Conservation (phyloP, 2,797 vertebrate genomes). For the Gephyroberyx darwinii region DNA sequence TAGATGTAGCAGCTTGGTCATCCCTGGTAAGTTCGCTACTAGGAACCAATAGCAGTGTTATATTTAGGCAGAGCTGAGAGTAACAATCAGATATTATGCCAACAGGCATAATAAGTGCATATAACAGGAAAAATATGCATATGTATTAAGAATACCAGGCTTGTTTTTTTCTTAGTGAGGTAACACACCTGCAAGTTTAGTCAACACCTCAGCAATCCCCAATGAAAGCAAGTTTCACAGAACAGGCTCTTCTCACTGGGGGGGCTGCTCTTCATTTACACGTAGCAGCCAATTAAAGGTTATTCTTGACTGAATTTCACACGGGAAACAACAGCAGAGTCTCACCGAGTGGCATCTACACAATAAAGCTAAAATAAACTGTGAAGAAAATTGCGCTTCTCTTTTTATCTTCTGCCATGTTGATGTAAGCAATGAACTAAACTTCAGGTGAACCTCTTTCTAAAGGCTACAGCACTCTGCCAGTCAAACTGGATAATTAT, state of each 20-base stretch:
- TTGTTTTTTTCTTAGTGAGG: too few species aligned
- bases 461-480: too few species aligned
- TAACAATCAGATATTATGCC: background rate
- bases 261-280: background rate
- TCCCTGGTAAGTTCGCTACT: background rate
- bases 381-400: too few species aligned
- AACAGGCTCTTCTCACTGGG: background rate
- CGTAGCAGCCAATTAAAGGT: background rate
- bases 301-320: background rate
- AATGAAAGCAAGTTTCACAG: background rate
- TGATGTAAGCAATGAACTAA: too few species aligned
- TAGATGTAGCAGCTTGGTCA: constrained; percentile 30
- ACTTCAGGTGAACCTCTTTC: too few species aligned
- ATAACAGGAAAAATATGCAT: background rate
- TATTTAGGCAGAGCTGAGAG: constrained; percentile 6
- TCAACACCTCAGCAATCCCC: too few species aligned
- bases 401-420: too few species aligned
- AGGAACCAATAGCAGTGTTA: constrained; percentile 1
- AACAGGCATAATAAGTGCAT: background rate
- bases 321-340: background rate
- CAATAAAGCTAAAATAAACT: background rate
- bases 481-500: too few species aligned
- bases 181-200: too few species aligned
- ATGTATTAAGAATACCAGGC: too few species aligned
- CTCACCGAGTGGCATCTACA: background rate